A percentile compares a stretch with the other conserved stretches of the same genome.
Conservation (phyloP, 92 coral and sea anemone species). For the Epizoanthus illoricatus region DNA sequence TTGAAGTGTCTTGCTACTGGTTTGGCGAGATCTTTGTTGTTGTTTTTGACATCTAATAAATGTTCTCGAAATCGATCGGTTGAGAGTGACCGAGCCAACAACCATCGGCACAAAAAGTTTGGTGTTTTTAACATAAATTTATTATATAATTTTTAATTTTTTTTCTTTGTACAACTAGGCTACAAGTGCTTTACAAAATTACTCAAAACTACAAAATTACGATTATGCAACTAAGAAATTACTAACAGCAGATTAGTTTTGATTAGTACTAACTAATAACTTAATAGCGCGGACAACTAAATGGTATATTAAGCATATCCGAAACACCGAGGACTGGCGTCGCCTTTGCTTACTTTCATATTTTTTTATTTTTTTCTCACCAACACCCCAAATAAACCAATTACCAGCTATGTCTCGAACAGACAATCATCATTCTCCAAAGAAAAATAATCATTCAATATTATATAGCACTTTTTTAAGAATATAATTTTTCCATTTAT, state of each 20-base stretch:
- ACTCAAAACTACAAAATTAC: conserved; percentile 14
- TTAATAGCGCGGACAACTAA: conserved; percentile 12
- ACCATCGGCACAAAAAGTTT: background rate
- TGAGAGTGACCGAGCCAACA: background rate
- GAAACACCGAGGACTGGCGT: background rate
- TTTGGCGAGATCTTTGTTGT: too few relatives aligned
- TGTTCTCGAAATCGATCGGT: too few relatives aligned
- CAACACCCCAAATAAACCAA: conserved; percentile 20
- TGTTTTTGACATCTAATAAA: too few relatives aligned
- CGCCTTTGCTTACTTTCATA: background rate
- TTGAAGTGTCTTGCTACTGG: too few relatives aligned
- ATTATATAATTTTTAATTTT: conserved; percentile 49
- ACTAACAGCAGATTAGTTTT: background rate
- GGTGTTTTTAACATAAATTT: conserved; percentile 64
- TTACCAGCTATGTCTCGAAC: background rate
- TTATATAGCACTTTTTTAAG: background rate
- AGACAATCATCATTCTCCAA: background rate
- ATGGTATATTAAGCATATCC: background rate
- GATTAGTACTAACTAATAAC: conserved; percentile 15
- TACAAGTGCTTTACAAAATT: conserved; percentile 35
- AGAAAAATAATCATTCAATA: conserved; percentile 24
- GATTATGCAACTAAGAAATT: background rate
- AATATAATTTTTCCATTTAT: background rate
- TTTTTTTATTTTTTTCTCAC: conserved; percentile 1
- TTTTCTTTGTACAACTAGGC: conserved; percentile 60